Percentiles rank a stretch among this genome's conserved stretches.
These are phyloP conservation scores for Anastrepha ludens DNA, from an alignment of 1,140 invertebrate genomes.

Conservation along the genomic window DNA sequence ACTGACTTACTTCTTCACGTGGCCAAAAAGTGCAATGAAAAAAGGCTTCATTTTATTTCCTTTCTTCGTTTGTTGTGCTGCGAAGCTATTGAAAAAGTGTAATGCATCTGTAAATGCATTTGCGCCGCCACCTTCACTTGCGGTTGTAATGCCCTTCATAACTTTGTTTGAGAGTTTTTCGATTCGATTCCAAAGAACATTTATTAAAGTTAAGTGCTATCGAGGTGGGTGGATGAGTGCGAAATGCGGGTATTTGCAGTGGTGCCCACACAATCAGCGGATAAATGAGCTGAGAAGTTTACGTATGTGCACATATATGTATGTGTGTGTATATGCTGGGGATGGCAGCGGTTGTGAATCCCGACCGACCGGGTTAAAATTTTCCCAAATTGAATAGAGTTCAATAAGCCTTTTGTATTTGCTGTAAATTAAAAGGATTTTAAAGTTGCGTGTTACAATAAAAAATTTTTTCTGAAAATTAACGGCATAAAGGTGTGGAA, in stretches of 20 bases:
- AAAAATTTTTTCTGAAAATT: too few species aligned
- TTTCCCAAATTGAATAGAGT: too few species aligned
- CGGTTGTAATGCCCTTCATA: background rate
- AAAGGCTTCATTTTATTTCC: background rate
- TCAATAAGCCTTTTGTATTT: too few species aligned
- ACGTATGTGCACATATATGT: too few species aligned
- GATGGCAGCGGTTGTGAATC: too few species aligned
- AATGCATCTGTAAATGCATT: background rate
- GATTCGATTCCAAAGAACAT: background rate
- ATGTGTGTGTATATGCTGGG: too few species aligned
- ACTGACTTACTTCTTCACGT: background rate
- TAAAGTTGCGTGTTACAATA: too few species aligned
- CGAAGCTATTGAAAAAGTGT: background rate
- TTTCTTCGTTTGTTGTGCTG: background rate
- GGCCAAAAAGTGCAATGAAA: background rate
- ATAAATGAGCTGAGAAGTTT: background rate
- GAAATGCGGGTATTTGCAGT: background rate
- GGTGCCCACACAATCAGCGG: background rate
- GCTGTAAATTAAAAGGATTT: too few species aligned
- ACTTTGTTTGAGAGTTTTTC: conserved; percentile 5
- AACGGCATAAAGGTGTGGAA: too few species aligned
- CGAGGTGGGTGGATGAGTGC: background rate
- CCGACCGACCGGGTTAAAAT: too few species aligned
- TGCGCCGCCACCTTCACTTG: background rate
- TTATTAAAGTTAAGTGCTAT: background rate